Percentiles rank a stretch among this genome's conserved stretches.
These are phyloP conservation scores for Eulemur coronatus DNA, from an alignment of 2,797 vertebrate genomes.

Conservation along the genomic window DNA sequence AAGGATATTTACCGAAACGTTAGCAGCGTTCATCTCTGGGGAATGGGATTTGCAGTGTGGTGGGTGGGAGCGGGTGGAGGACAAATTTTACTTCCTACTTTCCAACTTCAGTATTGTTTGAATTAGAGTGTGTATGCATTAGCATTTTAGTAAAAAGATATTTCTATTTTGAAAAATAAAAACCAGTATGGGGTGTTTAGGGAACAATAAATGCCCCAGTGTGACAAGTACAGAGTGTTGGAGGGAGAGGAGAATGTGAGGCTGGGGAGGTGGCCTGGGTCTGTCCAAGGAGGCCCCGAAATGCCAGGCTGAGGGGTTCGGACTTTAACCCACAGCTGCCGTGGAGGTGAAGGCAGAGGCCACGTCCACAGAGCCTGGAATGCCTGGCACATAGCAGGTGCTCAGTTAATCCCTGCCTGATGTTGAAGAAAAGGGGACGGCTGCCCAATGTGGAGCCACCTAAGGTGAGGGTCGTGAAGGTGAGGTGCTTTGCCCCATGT, in stretches of 20 bases:
- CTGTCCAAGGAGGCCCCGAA: not conserved
- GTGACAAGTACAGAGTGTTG: not conserved
- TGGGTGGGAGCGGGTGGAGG: not conserved
- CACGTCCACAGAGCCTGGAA: not conserved
- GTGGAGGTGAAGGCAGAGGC: not conserved
- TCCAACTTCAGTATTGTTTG: not conserved
- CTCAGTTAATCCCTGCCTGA: not conserved
- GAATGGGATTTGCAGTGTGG: not conserved
- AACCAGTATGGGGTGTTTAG: not conserved
- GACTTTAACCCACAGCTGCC: not conserved
- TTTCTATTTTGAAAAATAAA: not conserved
- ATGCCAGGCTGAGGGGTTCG: not conserved
- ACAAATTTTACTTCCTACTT: slow-evolving; percentile 9
- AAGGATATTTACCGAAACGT: slow-evolving; percentile 3
- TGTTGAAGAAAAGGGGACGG: not conserved
- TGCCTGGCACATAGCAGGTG: not conserved
- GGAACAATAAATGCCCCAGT: not conserved
- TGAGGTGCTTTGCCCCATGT: not conserved
- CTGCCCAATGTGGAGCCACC: not conserved
- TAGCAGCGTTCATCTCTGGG: not conserved
- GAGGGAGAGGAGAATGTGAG: not conserved
- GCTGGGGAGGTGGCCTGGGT: not conserved
- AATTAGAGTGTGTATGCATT: not conserved
- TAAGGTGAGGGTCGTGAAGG: not conserved
- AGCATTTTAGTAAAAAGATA: slow-evolving; percentile 2